These are phyloP conservation scores for Carabus problematicus DNA, from an alignment of 2,888 invertebrate species.

Conservation along the genomic window DNA sequence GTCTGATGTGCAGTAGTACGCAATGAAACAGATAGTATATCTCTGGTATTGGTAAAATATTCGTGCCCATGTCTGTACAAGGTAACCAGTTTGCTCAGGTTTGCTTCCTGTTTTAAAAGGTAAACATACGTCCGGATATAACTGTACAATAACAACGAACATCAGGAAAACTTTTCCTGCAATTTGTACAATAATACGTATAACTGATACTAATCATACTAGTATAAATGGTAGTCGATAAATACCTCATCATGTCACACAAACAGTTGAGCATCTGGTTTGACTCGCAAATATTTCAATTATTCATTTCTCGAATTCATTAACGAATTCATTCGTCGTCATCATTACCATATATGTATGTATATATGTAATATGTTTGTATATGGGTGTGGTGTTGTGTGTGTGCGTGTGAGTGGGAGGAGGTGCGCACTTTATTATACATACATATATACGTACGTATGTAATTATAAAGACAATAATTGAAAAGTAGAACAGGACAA, in stretches of 20 bases:
- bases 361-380: no score
- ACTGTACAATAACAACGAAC: constrained; percentile 28
- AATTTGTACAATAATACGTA: no score
- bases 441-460: no score
- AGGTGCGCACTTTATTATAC: no score
- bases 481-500: no score
- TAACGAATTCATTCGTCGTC: not conserved
- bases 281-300: not conserved
- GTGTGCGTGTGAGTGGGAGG: no score
- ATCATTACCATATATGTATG: not conserved
- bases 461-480: no score
- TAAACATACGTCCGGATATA: constrained; percentile 26
- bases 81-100: constrained; percentile 40
- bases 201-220: no score
- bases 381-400: no score
- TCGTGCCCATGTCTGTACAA: constrained; percentile 31
- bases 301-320: not conserved
- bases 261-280: constrained; percentile 39
- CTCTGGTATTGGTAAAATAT: constrained; percentile 26
- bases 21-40: not conserved
- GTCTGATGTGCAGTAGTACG: not conserved
- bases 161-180: not conserved
- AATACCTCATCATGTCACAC: constrained; percentile 24
- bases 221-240: no score
- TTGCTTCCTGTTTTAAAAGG: constrained; percentile 40